Conservation (phyloP, 1,140 invertebrate genomes). For the Hermetia illucens region DNA sequence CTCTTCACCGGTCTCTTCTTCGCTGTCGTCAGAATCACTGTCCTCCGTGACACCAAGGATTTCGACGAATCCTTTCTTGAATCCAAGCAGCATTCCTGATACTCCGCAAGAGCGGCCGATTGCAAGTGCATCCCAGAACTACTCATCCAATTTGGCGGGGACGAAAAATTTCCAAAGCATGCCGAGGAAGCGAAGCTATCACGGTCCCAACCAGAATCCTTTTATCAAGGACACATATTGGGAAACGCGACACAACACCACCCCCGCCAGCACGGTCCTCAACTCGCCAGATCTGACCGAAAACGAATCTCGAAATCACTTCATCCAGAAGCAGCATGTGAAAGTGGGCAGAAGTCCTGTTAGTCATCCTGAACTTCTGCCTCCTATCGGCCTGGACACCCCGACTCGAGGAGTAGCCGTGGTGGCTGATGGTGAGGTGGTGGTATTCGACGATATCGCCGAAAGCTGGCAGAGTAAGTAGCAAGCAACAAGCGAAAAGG, state of each 20-base stretch:
- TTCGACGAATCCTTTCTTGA: constrained; percentile 28
- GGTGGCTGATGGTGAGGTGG: constrained; percentile 36
- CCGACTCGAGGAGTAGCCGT: background rate
- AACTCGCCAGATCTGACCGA: constrained; percentile 8
- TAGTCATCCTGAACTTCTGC: constrained; percentile 5
- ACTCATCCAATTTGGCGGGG: constrained; percentile 53
- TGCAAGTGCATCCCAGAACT: constrained; percentile 35
- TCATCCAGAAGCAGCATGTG: constrained; percentile 6
- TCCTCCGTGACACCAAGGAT: constrained; percentile 31
- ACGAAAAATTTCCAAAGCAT: constrained; percentile 51
- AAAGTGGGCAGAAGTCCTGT: constrained; percentile 22
- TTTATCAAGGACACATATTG: constrained; percentile 29
- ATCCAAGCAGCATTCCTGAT: constrained; percentile 35
- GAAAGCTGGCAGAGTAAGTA: constrained; percentile 44
- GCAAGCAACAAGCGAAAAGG: too few relatives aligned
- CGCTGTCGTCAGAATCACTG: constrained; percentile 34
- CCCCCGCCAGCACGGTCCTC: constrained; percentile 7
- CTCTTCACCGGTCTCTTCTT: constrained; percentile 24
- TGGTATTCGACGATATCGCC: constrained; percentile 62
- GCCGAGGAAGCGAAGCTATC: constrained; percentile 19
- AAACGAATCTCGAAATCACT: background rate
- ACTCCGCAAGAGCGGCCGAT: constrained; percentile 44
- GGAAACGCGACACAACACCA: constrained; percentile 14
- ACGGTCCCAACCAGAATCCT: constrained; percentile 17
- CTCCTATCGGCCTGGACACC: background rate